phyloP scores from a whole-genome alignment of 2,113 vertebrate species.

The Pseudorectes ferrugineus region DNA sequence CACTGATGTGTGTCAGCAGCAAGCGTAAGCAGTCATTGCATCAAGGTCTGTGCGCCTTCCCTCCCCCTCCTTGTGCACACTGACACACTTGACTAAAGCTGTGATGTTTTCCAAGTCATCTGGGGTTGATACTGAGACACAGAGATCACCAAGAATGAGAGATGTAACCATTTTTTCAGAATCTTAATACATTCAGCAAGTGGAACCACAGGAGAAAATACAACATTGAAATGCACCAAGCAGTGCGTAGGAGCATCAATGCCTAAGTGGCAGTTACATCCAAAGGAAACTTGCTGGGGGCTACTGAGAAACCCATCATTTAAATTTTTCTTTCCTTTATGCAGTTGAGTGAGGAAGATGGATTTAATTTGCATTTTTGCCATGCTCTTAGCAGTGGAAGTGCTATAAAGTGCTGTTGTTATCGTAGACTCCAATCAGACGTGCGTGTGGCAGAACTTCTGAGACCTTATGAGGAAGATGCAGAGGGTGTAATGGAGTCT shows the following conservation, averaged over 20 bases:
- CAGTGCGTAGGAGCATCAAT: background rate
- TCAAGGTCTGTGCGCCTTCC: background rate
- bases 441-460: background rate
- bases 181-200: background rate
- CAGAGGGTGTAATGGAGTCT: background rate
- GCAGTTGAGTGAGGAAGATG: background rate
- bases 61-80: background rate
- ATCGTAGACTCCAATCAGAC: background rate
- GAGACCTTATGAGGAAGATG: background rate
- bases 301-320: background rate
- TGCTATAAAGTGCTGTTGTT: background rate
- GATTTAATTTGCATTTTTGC: constrained; percentile 39
- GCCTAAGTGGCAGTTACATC: background rate
- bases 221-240: background rate
- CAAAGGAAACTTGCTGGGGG: constrained; percentile 1
- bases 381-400: background rate
- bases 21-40: fast-evolving
- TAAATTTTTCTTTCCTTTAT: background rate
- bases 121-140: background rate
- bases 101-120: background rate
- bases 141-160: background rate
- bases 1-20: background rate
- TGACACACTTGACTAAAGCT: background rate
- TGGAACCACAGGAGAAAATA: background rate
- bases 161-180: background rate